phyloP scores from a whole-genome alignment of 2,113 vertebrate genomes.

The Anarhynchus alexandrinus region DNA sequence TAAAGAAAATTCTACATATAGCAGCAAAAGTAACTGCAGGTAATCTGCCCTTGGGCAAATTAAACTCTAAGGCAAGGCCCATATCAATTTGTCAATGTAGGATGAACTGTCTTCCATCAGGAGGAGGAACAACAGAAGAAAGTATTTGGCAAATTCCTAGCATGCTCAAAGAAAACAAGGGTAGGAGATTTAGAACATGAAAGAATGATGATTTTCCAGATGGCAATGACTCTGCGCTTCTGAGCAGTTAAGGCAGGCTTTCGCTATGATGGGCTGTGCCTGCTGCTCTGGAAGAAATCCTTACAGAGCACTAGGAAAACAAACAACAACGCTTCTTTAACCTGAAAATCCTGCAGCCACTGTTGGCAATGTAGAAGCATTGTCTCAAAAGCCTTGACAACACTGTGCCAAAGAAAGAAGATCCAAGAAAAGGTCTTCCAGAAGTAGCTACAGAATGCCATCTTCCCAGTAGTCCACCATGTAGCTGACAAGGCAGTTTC shows the following conservation, averaged over 20 bases:
- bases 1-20: background rate
- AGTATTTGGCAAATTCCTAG: background rate
- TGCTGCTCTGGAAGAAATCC: background rate
- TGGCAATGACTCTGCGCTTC: background rate
- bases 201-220: background rate
- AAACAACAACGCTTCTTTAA: background rate
- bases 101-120: background rate
- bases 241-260: background rate
- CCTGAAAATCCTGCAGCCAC: background rate
- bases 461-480: background rate
- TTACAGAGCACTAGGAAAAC: background rate
- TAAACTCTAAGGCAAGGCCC: background rate
- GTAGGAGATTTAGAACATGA: background rate
- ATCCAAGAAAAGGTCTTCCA: background rate
- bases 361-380: background rate
- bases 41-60: background rate
- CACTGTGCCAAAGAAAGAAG: background rate
- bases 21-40: background rate
- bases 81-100: background rate
- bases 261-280: background rate
- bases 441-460: background rate
- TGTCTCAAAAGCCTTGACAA: background rate
- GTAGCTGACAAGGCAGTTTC: background rate
- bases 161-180: background rate
- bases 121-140: background rate